These are phyloP conservation scores for Latrodectus hesperus DNA, from an alignment of 2,888 invertebrate genomes.

Conservation along the genomic window DNA sequence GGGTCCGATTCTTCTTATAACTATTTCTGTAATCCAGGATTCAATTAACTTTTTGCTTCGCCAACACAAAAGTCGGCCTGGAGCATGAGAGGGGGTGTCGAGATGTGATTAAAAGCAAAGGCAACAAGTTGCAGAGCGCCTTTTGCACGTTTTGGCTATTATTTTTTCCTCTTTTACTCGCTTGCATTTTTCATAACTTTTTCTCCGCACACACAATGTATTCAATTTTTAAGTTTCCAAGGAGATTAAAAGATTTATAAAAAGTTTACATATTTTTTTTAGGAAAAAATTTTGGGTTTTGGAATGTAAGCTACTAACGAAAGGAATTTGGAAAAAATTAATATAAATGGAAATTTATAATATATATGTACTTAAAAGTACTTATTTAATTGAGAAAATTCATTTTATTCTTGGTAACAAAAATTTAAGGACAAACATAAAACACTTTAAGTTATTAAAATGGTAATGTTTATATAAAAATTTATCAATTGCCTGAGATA, in stretches of 20 bases:
- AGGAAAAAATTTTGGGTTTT: no score
- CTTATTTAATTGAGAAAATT: no score
- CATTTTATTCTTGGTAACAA: no score
- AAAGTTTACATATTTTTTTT: background rate
- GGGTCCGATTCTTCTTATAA: slow-evolving; percentile 54
- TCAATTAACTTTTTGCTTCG: slow-evolving; percentile 68
- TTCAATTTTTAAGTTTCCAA: background rate
- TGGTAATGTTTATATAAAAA: no score
- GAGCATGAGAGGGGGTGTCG: slow-evolving; percentile 21
- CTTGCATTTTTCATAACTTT: slow-evolving; percentile 7
- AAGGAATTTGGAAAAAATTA: no score
- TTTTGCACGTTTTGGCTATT: background rate
- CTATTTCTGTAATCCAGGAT: slow-evolving; percentile 67
- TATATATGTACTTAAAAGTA: no score
- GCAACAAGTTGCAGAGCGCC: slow-evolving; percentile 51
- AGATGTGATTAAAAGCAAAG: slow-evolving; percentile 46
- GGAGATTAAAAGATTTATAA: background rate
- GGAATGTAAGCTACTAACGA: no score
- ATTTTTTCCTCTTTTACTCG: slow-evolving; percentile 16
- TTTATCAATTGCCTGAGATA: no score
- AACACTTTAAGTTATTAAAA: no score
- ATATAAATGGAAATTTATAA: no score
- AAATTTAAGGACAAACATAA: no score
- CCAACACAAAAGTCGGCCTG: slow-evolving; percentile 41
- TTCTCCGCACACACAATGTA: background rate